Percentiles rank a stretch among this genome's conserved stretches.
phyloP scores from a whole-genome alignment of 2,888 invertebrate species.

The Polymixis flavicincta region DNA sequence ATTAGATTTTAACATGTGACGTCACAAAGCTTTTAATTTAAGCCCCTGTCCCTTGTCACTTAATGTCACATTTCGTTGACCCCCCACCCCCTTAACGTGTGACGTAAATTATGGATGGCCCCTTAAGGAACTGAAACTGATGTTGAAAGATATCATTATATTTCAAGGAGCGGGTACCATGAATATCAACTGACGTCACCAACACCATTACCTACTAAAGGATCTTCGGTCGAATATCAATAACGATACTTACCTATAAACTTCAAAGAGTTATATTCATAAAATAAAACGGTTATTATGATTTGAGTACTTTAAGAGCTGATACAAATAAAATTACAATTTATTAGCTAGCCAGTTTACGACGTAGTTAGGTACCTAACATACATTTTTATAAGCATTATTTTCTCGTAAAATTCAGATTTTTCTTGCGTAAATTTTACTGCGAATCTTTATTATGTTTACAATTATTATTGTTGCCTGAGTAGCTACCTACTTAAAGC shows the following conservation, averaged over 20 bases:
- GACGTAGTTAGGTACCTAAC: too few species aligned
- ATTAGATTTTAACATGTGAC: too few species aligned
- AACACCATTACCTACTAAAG: not conserved
- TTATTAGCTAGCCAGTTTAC: conserved; percentile 42
- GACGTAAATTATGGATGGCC: too few species aligned
- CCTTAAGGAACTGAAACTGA: too few species aligned
- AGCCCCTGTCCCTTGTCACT: too few species aligned
- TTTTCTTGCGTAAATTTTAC: conserved; percentile 39
- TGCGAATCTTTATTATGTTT: conserved; percentile 23
- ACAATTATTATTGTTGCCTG: conserved; percentile 31
- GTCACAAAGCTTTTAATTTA: too few species aligned
- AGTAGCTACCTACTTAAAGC: not conserved
- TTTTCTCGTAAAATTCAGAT: conserved; percentile 42
- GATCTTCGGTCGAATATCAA: not conserved
- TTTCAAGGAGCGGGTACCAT: not conserved
- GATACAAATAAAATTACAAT: conserved; percentile 41
- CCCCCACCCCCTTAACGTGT: too few species aligned
- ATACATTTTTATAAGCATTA: conserved; percentile 34
- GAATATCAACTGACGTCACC: not conserved
- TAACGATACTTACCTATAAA: conserved; percentile 3
- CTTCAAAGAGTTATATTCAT: conserved; percentile 5
- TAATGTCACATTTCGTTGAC: too few species aligned
- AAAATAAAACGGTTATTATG: conserved; percentile 38
- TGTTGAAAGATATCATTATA: not conserved
- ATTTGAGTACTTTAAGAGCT: conserved; percentile 29